Base-by-base conservation (phyloP, 2,888 invertebrate species). In the Melieria omissa region DNA sequence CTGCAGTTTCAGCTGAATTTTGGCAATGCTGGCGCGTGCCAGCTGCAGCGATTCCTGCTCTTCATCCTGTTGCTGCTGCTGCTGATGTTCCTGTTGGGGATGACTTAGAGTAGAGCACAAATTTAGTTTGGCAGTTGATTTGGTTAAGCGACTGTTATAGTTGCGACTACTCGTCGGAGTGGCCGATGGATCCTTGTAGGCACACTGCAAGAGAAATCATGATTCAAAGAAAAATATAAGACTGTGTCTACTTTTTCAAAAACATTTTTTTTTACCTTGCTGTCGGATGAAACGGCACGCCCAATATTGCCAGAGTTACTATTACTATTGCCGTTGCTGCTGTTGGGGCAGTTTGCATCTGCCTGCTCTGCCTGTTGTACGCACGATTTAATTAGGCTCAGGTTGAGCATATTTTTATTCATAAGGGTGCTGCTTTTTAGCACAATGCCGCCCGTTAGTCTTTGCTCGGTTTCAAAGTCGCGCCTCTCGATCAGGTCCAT, bases 71-170 rank as follows among this genome's bases (percentile, higher is more conserved):
- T 74, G 69, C 52, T 58, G 70, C 52, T 58, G 70, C 63, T 73
- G 73, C 45, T 74, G 73, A 65, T 77, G 76, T 42, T 71, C 71
- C 62, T 77, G 76, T 47, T 77, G 77, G 54, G 73, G 69, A 74
- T 81, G 79, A 80, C 79, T 81, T 78, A 87, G 77, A 68, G 84
- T 77, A 65, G 82, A 80, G 75, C 84, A 81, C 75, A 87, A 79
- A 80, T 87, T 88, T 49, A 86, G 79, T 82, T 88, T 88, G 80
- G 86, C 86, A 81, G 84, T 84, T 79, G 87, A 86, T 81, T 86
- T 87, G 76, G 83, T 85, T 76, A 86, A 78, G 74, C 86, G 83
- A 71, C 80, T 84, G 68, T 81, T 85, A 71, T 79, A 82, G 73
- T 81, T 83, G 71, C 87, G 81, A 77, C 87, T 87, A 78, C 86